phyloP scores from a whole-genome alignment of 2,888 invertebrate species.

The Sinelater perroti region DNA sequence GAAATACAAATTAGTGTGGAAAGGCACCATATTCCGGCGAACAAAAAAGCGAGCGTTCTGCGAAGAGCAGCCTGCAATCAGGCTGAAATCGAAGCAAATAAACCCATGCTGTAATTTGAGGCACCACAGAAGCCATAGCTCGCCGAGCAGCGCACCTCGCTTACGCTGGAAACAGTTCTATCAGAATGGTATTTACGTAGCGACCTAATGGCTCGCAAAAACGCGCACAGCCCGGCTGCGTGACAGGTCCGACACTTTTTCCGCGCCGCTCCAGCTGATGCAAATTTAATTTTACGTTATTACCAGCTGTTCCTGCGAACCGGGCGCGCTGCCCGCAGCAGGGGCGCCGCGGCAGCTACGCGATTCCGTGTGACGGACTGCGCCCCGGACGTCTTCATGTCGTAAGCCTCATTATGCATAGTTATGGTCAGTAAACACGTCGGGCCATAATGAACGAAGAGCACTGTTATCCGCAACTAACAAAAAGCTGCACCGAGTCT shows the following conservation, averaged over 20 bases:
- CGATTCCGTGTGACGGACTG: constrained; percentile 30
- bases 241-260: constrained; percentile 21
- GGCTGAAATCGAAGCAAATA: constrained; percentile 40
- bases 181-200: constrained; percentile 10
- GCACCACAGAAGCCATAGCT: constrained; percentile 41
- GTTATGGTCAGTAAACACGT: constrained; percentile 27
- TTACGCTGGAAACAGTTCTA: not conserved
- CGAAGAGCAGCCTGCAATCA: constrained; percentile 39
- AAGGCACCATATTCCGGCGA: constrained; percentile 19
- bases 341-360: constrained; percentile 20
- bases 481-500: not conserved
- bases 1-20: constrained; percentile 36
- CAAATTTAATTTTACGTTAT: constrained; percentile 32
- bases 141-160: constrained; percentile 9
- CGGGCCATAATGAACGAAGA: constrained; percentile 20
- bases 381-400: constrained; percentile 22
- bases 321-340: constrained; percentile 21
- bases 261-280: constrained; percentile 16
- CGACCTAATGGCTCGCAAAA: constrained; percentile 20
- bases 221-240: not conserved
- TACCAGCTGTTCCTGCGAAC: constrained; percentile 29
- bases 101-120: constrained; percentile 41
- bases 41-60: constrained; percentile 22
- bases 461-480: constrained; percentile 1
- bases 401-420: constrained; percentile 21